Percentiles rank a stretch among this genome's conserved stretches.
Conservation (phyloP, 2,888 invertebrate species). For the Trichogramma evanescens region DNA sequence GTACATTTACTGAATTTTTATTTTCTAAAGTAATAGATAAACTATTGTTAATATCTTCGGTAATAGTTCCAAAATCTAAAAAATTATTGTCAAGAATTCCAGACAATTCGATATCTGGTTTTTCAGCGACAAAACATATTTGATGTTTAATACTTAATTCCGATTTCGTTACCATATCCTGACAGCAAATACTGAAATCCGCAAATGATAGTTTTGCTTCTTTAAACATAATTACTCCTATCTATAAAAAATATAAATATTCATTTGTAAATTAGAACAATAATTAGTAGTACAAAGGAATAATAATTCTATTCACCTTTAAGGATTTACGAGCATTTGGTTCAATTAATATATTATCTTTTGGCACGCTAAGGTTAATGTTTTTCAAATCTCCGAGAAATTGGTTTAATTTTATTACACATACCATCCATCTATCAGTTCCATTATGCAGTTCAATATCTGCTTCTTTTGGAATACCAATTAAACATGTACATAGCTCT, state of each 20-base stretch:
- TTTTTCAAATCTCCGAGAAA: slow-evolving; percentile 37
- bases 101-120: slow-evolving; percentile 31
- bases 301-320: slow-evolving; percentile 28
- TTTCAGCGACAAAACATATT: slow-evolving; percentile 41
- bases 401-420: slow-evolving; percentile 31
- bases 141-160: slow-evolving; percentile 36
- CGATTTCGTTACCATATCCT: slow-evolving; percentile 39
- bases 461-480: slow-evolving; percentile 35
- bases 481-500: slow-evolving; percentile 37
- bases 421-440: slow-evolving; percentile 39
- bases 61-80: slow-evolving; percentile 31
- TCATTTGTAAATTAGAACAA: slow-evolving; percentile 1
- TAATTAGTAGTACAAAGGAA: neutral
- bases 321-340: slow-evolving; percentile 33
- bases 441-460: slow-evolving; percentile 39
- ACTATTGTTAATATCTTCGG: slow-evolving; percentile 27
- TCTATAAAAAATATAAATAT: slow-evolving; percentile 25
- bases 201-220: slow-evolving; percentile 36
- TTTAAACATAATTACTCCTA: slow-evolving; percentile 34
- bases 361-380: slow-evolving; percentile 33
- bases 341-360: slow-evolving; percentile 34
- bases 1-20: slow-evolving; percentile 35
- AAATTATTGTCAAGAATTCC: slow-evolving; percentile 25
- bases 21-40: slow-evolving; percentile 36
- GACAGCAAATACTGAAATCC: slow-evolving; percentile 31